Percentiles rank a stretch among this genome's conserved stretches.
Conservation (phyloP, 2,888 invertebrate species). For the Linnaemya vulpina region DNA sequence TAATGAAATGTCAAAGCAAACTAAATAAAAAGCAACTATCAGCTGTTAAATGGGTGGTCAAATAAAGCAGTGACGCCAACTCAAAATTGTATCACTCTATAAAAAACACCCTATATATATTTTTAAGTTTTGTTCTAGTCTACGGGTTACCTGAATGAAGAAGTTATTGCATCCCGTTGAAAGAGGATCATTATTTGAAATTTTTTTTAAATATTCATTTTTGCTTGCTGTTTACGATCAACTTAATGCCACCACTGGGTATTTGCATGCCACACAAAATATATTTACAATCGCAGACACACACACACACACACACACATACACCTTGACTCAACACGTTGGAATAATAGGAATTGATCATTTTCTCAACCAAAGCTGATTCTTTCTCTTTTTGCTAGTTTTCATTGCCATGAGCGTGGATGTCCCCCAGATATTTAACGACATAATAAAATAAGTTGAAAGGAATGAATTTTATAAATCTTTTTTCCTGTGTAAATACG, state of each 20-base stretch:
- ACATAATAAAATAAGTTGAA: constrained; percentile 1
- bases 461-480: not conserved
- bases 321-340: not conserved
- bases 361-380: constrained; percentile 1
- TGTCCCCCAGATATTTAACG: constrained; percentile 19
- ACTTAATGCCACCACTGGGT: constrained; percentile 52
- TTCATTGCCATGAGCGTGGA: constrained; percentile 62
- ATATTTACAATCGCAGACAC: too few species aligned
- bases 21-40: too few species aligned
- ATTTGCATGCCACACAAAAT: constrained; percentile 37
- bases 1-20: too few species aligned
- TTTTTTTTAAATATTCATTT: constrained; percentile 11
- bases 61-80: too few species aligned
- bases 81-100: too few species aligned
- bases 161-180: not conserved
- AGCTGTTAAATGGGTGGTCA: too few species aligned
- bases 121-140: too few species aligned
- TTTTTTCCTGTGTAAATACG: not conserved
- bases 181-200: not conserved
- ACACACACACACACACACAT: not conserved
- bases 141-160: too few species aligned
- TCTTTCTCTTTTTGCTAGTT: constrained; percentile 20
- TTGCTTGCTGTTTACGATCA: constrained; percentile 43
- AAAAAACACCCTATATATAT: too few species aligned
- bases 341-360: constrained; percentile 19